Evolutionary conservation across 2,888 invertebrate genomes (phyloP), one percentile per base, ranked within the genome.

Genomic region (Polydrusus tereticollis): DNA sequence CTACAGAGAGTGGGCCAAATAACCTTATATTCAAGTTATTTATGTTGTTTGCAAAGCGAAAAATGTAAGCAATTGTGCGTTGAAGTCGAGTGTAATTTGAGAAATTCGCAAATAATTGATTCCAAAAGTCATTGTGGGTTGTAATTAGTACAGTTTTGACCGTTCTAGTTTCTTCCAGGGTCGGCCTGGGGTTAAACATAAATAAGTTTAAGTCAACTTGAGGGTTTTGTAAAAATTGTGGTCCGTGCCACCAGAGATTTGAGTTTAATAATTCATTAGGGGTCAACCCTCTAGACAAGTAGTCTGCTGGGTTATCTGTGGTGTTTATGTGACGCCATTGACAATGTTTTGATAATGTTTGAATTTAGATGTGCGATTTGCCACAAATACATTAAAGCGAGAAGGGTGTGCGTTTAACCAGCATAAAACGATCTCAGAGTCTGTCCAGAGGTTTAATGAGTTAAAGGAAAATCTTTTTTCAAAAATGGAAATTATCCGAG

Each of bases 331-430:
- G 55, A 12, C 36, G 21, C 65, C 65, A 65, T 29, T 21, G 26
- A 63, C 47, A 23, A n/a, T 14, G 1, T 6, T 33, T 2, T 2
- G 57, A 33, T 2, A 64, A 3, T 0, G 47, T 16, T 29, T 74
- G 74, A 16, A 70, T 67, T 55, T 4, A 1, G 67, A 23, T 26
- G 72, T 62, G 33, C 75, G 62, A 36, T 74, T 73, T 2, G 65
- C 36, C 2, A 75, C 67, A 64, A 73, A 73, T n/a, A 20, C 16
- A 10, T 59, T 20, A 71, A 72, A 75, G 18, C 60, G 8, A 18
- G 45, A 65, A 0, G 72, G 47, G 43, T 71, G 62, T 18, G 43
- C 16, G 18, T 18, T 45, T 45, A 45, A 18, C 43, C 18, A 45
- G 7, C 1, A 16, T 18, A 45, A 45, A 4, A 68, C 73, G 21